These are phyloP conservation scores for Danaus melanippus DNA, from an alignment of 1,140 invertebrate genomes.

Conservation along the genomic window DNA sequence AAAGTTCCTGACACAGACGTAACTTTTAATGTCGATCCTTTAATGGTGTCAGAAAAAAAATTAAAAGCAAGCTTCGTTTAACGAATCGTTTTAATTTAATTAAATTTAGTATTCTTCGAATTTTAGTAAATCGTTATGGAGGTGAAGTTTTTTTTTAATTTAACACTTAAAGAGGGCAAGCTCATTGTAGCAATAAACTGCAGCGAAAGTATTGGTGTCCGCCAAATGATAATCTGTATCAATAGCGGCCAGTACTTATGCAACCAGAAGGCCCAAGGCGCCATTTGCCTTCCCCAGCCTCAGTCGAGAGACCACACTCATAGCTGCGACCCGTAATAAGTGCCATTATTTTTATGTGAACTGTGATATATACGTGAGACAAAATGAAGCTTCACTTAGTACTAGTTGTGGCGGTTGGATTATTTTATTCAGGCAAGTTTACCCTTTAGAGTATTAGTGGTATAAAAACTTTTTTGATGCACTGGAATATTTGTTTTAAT, in stretches of 20 bases:
- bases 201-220: slow-evolving; percentile 66
- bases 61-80: too few species aligned
- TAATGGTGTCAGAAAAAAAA: too few species aligned
- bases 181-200: slow-evolving; percentile 40
- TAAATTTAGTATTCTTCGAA: too few species aligned
- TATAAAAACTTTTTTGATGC: background rate
- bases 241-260: slow-evolving; percentile 57
- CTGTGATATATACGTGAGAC: slow-evolving; percentile 27
- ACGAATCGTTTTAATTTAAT: too few species aligned
- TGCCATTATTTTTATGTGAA: slow-evolving; percentile 36
- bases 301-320: slow-evolving; percentile 36
- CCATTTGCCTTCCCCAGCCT: slow-evolving; percentile 43
- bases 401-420: slow-evolving; percentile 26
- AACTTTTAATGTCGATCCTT: too few species aligned
- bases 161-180: slow-evolving; percentile 26
- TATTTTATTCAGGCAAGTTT: slow-evolving; percentile 23
- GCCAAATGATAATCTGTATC: slow-evolving; percentile 70
- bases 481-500: background rate
- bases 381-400: slow-evolving; percentile 25
- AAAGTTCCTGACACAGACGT: too few species aligned
- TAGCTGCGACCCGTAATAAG: slow-evolving; percentile 29
- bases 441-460: too few species aligned
- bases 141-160: too few species aligned
- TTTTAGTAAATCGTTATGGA: too few species aligned
- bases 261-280: slow-evolving; percentile 41